phyloP scores from a whole-genome alignment of 2,113 vertebrate species.

The Phocoena sinus region DNA sequence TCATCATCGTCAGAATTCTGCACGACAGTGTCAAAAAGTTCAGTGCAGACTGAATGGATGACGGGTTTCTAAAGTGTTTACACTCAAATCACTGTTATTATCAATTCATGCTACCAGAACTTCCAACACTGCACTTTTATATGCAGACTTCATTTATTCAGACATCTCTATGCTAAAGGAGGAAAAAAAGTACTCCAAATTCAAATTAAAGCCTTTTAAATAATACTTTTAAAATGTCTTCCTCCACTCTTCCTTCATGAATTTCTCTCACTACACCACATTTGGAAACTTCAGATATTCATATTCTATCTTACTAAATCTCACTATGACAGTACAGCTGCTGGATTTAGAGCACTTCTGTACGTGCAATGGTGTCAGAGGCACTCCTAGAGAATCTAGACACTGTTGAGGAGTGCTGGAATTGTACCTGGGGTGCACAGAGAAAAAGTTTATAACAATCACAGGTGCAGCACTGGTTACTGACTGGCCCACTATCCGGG shows the following conservation, averaged over 20 bases:
- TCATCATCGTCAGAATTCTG: conserved; percentile 55
- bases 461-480: conserved; percentile 10
- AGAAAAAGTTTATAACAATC: neutral
- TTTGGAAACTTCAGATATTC: neutral
- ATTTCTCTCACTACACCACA: neutral
- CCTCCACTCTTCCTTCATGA: neutral
- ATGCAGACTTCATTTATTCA: conserved; percentile 46
- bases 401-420: neutral
- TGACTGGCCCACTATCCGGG: neutral
- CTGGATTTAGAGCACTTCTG: neutral
- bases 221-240: neutral
- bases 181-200: conserved; percentile 18
- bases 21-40: conserved; percentile 27
- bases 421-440: neutral
- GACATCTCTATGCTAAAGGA: conserved; percentile 39
- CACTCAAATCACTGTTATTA: conserved; percentile 15
- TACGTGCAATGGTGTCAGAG: neutral
- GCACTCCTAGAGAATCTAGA: neutral
- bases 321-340: neutral
- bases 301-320: neutral
- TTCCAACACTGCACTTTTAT: conserved; percentile 45
- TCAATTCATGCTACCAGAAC: conserved; percentile 37
- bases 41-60: conserved; percentile 45
- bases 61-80: conserved; percentile 25
- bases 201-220: conserved; percentile 18